Evolutionary conservation across 2,113 vertebrate species (phyloP).

Genomic region (Salvelinus fontinalis): DNA sequence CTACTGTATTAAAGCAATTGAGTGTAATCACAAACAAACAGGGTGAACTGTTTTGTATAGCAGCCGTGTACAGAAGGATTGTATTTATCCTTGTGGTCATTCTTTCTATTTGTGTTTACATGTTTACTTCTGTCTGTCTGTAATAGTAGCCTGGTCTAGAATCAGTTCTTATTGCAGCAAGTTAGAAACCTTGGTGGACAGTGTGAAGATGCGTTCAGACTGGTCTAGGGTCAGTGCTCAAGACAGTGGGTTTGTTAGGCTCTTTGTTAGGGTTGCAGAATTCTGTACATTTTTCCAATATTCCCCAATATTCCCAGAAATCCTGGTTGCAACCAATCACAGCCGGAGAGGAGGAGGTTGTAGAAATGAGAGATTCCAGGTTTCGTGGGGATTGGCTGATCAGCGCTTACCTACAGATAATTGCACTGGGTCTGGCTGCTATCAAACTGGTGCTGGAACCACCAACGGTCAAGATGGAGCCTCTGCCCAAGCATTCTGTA

Average conservation of each 20-base stretch:
- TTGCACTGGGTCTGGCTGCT: too few species aligned
- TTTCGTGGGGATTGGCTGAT: neutral
- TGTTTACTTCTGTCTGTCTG: conserved; percentile 22
- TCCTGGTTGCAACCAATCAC: neutral
- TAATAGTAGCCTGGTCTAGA: conserved; percentile 2
- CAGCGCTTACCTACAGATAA: neutral
- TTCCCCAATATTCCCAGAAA: neutral
- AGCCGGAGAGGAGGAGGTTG: neutral
- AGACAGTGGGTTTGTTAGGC: neutral
- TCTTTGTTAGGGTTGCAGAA: too few species aligned
- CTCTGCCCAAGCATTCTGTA: too few species aligned
- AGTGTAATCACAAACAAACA: conserved; percentile 40
- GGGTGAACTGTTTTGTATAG: conserved; percentile 46
- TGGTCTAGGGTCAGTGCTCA: neutral
- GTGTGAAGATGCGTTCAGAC: too few species aligned
- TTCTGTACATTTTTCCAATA: too few species aligned
- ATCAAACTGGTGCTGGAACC: too few species aligned
- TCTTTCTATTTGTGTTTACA: conserved; percentile 17
- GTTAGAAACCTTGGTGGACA: neutral
- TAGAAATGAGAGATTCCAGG: neutral
- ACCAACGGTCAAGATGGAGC: too few species aligned
- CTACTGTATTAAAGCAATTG: conserved; percentile 24
- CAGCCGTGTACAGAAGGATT: conserved; percentile 56
- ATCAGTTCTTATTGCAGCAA: neutral
- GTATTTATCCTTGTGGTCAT: conserved; percentile 32